Percentiles rank a stretch among this genome's conserved stretches.
Evolutionary conservation across 2,113 vertebrate genomes (phyloP).

Genomic region (Actinemys pallida): DNA sequence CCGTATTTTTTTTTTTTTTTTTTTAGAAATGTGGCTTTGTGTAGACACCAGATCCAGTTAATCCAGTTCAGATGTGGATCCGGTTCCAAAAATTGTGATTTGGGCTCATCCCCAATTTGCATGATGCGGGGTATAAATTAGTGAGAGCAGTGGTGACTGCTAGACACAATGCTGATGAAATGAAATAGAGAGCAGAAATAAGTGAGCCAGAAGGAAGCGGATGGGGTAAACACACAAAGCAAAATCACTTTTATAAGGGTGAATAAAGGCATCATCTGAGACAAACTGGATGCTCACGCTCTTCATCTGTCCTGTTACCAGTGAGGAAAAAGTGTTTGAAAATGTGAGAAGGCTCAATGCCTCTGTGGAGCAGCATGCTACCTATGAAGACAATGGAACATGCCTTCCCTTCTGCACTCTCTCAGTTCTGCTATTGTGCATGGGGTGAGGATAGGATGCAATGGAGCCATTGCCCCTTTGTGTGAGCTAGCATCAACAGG

Average conservation of each 20-base stretch:
- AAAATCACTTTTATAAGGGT: neutral
- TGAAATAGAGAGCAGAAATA: neutral
- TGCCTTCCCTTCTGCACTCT: neutral
- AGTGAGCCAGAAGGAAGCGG: neutral
- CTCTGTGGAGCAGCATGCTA: neutral
- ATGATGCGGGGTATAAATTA: neutral
- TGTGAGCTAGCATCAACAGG: neutral
- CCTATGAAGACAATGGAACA: neutral
- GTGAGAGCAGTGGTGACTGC: neutral
- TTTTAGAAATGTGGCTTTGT: neutral
- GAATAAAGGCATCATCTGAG: neutral
- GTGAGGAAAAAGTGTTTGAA: neutral
- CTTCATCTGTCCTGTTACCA: neutral
- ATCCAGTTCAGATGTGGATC: neutral
- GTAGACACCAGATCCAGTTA: neutral
- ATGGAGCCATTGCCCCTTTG: neutral
- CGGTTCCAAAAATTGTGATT: fast-evolving
- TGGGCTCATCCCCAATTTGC: neutral
- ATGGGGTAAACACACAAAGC: neutral
- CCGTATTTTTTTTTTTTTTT: neutral
- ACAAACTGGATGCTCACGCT: neutral
- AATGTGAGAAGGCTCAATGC: neutral
- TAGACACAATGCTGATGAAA: neutral
- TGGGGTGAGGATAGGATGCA: no score
- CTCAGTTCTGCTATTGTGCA: neutral